These are phyloP conservation scores for Balearica regulorum DNA, from an alignment of 2,797 vertebrate genomes.

Conservation along the genomic window DNA sequence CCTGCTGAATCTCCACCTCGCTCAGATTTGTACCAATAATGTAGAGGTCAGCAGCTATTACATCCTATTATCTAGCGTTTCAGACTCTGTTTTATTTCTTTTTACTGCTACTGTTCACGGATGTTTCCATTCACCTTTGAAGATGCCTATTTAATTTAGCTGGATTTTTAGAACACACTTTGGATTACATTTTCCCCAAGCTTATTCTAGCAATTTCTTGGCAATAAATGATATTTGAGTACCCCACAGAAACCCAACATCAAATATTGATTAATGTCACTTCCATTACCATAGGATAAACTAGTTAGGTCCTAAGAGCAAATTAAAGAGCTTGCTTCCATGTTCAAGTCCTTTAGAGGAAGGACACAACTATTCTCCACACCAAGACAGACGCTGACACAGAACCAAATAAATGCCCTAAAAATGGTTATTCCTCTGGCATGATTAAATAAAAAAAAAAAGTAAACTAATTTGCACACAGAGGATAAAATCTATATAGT, in stretches of 20 bases:
- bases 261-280: conserved; percentile 3
- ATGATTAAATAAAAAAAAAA: background rate
- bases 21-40: background rate
- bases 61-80: conserved; percentile 13
- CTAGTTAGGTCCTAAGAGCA: background rate
- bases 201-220: background rate
- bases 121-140: background rate
- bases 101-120: background rate
- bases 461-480: background rate
- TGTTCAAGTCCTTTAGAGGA: background rate
- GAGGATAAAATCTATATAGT: conserved; percentile 36
- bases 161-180: background rate
- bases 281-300: background rate
- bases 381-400: background rate
- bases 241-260: conserved; percentile 30
- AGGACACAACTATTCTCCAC: background rate
- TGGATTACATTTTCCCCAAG: background rate
- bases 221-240: conserved; percentile 39
- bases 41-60: conserved; percentile 29
- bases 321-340: background rate
- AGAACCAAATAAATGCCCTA: conserved; percentile 20
- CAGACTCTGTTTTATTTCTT: background rate
- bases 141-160: background rate
- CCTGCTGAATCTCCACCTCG: background rate
- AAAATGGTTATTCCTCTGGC: background rate